Evolutionary conservation across 2,797 vertebrate genomes (phyloP).

Genomic region (Thaleichthys pacificus): DNA sequence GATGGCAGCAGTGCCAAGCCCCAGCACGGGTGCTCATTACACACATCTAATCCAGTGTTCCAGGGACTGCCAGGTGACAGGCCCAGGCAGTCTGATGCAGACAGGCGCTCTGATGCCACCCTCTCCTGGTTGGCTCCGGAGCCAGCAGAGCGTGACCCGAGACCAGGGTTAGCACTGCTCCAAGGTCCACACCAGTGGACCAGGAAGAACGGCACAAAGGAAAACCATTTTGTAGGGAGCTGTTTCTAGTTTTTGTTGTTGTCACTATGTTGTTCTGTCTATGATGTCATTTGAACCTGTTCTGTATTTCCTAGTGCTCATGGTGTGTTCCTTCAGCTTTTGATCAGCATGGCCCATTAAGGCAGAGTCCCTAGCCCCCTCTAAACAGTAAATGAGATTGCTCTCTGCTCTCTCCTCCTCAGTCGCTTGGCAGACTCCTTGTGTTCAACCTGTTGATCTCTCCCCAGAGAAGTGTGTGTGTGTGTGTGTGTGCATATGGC

Average conservation of each 20-base stretch:
- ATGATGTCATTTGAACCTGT: not conserved
- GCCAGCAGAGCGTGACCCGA: too few species aligned
- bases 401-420: not conserved
- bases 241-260: not conserved
- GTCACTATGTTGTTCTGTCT: not conserved
- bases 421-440: not conserved
- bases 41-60: slow-evolving; percentile 44
- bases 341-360: not conserved
- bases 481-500: not conserved
- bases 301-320: not conserved
- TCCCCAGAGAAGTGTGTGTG: not conserved
- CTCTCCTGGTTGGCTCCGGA: not conserved
- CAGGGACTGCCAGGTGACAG: too few species aligned
- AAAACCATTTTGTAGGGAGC: not conserved
- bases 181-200: not conserved
- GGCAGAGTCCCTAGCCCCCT: not conserved
- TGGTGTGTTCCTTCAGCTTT: not conserved
- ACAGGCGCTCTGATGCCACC: too few species aligned
- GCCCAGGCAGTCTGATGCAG: slow-evolving; percentile 7
- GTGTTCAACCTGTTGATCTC: slow-evolving; percentile 5
- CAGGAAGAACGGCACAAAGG: not conserved
- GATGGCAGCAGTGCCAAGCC: slow-evolving; percentile 38
- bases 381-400: not conserved
- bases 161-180: too few species aligned
- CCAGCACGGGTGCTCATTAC: slow-evolving; percentile 47